These are phyloP conservation scores for Jacana jacana DNA, from an alignment of 2,113 vertebrate species.

Conservation along the genomic window DNA sequence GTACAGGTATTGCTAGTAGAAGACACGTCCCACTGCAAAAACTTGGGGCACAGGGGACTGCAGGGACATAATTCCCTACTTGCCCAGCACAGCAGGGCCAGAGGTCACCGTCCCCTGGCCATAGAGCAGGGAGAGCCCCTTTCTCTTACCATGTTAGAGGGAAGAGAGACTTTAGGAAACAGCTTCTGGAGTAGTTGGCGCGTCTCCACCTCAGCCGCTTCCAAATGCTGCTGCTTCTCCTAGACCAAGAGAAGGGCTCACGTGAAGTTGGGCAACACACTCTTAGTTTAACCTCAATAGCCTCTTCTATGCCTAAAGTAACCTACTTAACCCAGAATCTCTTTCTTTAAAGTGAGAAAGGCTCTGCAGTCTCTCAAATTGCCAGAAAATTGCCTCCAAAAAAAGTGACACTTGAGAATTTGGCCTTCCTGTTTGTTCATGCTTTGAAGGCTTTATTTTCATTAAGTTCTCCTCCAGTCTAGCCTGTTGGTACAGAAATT, in stretches of 20 bases:
- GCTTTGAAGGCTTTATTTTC: not conserved
- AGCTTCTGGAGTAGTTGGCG: conserved; percentile 86
- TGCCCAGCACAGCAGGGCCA: not conserved
- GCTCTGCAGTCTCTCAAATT: not conserved
- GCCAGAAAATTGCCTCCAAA: not conserved
- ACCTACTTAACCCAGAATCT: not conserved
- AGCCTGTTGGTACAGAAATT: not conserved
- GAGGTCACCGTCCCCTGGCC: not conserved
- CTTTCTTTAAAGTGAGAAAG: conserved; percentile 23
- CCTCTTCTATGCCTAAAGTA: not conserved
- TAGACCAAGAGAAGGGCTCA: conserved; percentile 55
- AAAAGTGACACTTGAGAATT: not conserved
- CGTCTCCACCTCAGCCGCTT: conserved; percentile 82
- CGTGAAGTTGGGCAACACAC: not conserved
- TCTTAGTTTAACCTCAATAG: not conserved
- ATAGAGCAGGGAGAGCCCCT: not conserved
- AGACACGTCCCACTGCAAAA: not conserved
- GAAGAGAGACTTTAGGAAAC: conserved; percentile 87
- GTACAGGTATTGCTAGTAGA: not conserved
- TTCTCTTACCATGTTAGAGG: conserved; percentile 80
- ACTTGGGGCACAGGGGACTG: not conserved
- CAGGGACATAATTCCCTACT: not conserved
- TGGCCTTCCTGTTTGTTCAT: not conserved
- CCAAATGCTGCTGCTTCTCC: conserved; percentile 85
- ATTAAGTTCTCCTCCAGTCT: not conserved